Evolutionary conservation across 2,888 invertebrate genomes (phyloP).

Genomic region (Noctua comes): DNA sequence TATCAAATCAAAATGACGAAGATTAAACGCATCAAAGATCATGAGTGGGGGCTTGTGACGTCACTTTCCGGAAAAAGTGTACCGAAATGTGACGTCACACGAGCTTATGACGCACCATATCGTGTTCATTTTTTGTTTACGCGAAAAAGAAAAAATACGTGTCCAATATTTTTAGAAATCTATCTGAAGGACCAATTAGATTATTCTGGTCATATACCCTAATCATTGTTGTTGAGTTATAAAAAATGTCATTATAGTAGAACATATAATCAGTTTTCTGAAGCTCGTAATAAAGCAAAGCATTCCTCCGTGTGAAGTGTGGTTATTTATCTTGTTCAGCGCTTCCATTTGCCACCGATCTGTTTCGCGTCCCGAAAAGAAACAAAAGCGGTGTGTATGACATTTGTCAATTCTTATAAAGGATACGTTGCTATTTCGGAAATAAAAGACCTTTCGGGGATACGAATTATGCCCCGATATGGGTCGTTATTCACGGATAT

Average conservation of each 20-base stretch:
- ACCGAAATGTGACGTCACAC: too few relatives aligned
- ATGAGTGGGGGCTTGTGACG: too few relatives aligned
- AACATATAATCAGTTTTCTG: conserved; percentile 11
- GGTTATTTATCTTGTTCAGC: conserved; percentile 34
- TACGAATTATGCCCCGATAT: conserved; percentile 61
- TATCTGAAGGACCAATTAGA: too few relatives aligned
- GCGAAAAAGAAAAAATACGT: too few relatives aligned
- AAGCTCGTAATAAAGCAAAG: conserved; percentile 25
- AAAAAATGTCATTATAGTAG: neutral
- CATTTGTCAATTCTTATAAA: conserved; percentile 69
- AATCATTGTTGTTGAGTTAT: neutral
- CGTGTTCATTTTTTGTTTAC: too few relatives aligned
- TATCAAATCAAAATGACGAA: too few relatives aligned
- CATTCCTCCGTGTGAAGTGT: conserved; percentile 4
- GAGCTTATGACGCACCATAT: too few relatives aligned
- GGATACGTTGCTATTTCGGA: conserved; percentile 63
- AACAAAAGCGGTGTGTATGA: conserved; percentile 63
- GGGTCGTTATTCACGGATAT: conserved; percentile 53
- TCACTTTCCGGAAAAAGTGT: too few relatives aligned
- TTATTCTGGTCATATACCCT: too few relatives aligned
- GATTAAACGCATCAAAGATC: too few relatives aligned
- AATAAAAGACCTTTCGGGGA: conserved; percentile 62
- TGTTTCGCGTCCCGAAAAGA: conserved; percentile 28
- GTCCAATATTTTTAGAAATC: too few relatives aligned
- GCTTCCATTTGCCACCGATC: conserved; percentile 37